phyloP scores from a whole-genome alignment of 2,113 vertebrate species.

The Indicator maculatus region DNA sequence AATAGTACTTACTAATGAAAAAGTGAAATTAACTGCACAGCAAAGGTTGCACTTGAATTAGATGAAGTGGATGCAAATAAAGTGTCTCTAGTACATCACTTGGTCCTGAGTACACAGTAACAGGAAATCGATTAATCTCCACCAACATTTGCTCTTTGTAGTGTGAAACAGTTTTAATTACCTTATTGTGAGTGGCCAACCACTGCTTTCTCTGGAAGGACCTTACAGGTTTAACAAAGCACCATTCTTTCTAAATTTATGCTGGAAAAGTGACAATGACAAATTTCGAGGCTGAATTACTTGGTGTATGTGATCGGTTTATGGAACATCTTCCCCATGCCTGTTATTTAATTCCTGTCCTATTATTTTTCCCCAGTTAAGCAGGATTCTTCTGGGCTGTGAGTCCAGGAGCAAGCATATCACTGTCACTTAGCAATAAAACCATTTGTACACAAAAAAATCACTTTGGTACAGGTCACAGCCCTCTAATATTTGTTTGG shows the following conservation, averaged over 20 bases:
- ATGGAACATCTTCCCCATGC: background rate
- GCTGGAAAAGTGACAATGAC: background rate
- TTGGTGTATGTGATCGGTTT: background rate
- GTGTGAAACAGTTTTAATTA: slow-evolving; percentile 42
- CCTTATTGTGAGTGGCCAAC: background rate
- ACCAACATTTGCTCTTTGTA: slow-evolving; percentile 28
- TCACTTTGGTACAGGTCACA: background rate
- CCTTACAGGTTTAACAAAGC: background rate
- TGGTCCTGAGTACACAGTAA: background rate
- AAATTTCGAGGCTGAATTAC: background rate
- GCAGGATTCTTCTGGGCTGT: background rate
- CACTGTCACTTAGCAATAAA: background rate
- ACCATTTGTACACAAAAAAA: background rate
- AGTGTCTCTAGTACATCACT: background rate
- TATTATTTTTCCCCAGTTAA: background rate
- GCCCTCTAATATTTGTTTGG: no score
- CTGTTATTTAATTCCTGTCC: background rate
- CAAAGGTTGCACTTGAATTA: slow-evolving; percentile 40
- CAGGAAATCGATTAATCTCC: slow-evolving; percentile 57
- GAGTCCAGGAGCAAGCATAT: background rate
- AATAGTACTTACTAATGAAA: background rate
- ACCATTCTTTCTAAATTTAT: background rate
- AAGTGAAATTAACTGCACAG: background rate
- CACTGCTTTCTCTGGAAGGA: background rate
- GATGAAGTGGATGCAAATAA: slow-evolving; percentile 8